Evolutionary conservation across 2,797 vertebrate species (phyloP).

Genomic region (Myotis myotis): DNA sequence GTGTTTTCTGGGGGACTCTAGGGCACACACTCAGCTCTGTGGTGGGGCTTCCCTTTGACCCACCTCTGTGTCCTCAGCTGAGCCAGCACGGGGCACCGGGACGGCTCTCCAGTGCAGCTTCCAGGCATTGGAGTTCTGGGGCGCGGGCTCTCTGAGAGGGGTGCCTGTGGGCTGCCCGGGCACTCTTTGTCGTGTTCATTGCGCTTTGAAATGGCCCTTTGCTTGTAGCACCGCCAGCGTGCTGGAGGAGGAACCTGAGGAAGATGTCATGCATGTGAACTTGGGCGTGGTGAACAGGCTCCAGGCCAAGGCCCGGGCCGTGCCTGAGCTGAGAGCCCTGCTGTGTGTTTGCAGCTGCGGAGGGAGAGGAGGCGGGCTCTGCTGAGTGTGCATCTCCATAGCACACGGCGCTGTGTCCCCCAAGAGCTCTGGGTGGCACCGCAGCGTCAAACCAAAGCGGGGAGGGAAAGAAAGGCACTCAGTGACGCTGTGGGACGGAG

Average conservation of each 20-base stretch:
- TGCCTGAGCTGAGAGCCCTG: background rate
- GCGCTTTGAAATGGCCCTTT: conserved; percentile 2
- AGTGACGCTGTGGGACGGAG: background rate
- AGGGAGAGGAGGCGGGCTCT: too few species aligned
- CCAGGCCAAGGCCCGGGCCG: background rate
- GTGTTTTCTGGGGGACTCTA: too few species aligned
- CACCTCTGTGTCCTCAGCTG: too few species aligned
- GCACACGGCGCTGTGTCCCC: rapidly evolving
- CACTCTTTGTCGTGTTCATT: background rate
- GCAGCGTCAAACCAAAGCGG: too few species aligned
- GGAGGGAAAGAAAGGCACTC: background rate
- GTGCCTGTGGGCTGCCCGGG: background rate
- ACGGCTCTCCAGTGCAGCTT: too few species aligned
- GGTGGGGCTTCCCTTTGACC: background rate
- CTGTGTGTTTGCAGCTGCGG: background rate
- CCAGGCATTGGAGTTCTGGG: background rate
- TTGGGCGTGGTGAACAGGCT: background rate
- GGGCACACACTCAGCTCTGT: too few species aligned
- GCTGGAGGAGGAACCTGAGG: background rate
- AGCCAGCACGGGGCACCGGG: too few species aligned
- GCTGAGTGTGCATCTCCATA: rapidly evolving
- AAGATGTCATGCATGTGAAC: background rate
- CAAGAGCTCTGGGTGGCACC: background rate
- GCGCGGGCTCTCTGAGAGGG: background rate
- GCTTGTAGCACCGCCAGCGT: background rate